Evolutionary conservation across 2,797 vertebrate genomes (phyloP), one percentile per base, ranked within the genome.

Genomic region (Catostomus latipinnis): DNA sequence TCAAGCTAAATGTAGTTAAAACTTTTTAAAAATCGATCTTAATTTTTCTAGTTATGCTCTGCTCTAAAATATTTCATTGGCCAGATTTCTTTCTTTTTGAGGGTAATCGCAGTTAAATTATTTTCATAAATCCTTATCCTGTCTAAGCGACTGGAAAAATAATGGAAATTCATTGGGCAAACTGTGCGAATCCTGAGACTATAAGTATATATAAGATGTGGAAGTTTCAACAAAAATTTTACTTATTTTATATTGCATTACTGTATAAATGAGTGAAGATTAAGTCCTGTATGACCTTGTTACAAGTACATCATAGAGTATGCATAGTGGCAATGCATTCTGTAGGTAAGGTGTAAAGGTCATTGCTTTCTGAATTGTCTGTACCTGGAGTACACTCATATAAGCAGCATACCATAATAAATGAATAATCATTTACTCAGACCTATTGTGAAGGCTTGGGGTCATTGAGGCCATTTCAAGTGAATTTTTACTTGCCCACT

Each of bases 351-450:
- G 14, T 34, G 58, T 57, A 71, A 82, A 65, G 14, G 18, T 68
- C 48, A 49, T 71, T 11, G 13, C 43, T 12, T 52, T 58, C 43
- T 56, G 56, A 80, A 69, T 14, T 54, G 46, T n/a, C 73, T 60
- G 11, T 43, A 14, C 12, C 58, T 70, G 71, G 57, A 71, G 34
- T 71, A 48, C 50, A 45, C 48, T 34, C 56, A 43, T 53, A 9
- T 43, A 62, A 85, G 52, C 50, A 58, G 50, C 69, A 62, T 67
- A 52, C 43, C 60, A 53, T 76, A 76, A 71, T 73, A 82, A 79
- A 74, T 46, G 4, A 11, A 2, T 83, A 86, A 86, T 84, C 34
- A 81, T 85, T 84, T 74, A 74, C 79, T 85, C 61, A 52, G 4
- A 11, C 50, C 57, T 71, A 69, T 71, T 67, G 54, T 65, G 60